Evolutionary conservation across 2,113 vertebrate species (phyloP).

Genomic region (Syrmaticus mikado): DNA sequence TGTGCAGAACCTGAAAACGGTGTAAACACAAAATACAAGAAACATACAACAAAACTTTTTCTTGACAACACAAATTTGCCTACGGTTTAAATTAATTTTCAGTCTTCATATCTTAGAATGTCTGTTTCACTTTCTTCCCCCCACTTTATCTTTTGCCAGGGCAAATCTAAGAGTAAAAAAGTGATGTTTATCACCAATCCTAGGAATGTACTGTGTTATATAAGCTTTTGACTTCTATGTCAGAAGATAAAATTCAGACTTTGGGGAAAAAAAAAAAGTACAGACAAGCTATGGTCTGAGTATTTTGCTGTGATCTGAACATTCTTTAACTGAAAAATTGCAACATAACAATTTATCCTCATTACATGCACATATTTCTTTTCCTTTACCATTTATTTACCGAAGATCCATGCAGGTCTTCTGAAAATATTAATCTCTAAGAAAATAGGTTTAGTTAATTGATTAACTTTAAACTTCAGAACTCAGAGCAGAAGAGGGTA

Average conservation of each 20-base stretch:
- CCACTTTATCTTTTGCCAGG: background rate
- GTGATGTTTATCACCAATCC: background rate
- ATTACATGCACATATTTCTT: background rate
- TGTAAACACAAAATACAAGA: accelerated
- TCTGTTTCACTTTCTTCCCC: background rate
- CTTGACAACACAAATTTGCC: background rate
- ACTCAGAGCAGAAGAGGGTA: background rate
- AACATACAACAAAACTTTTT: background rate
- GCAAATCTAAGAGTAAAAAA: background rate
- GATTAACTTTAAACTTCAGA: background rate
- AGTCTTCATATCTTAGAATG: background rate
- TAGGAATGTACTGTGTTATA: background rate
- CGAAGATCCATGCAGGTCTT: background rate
- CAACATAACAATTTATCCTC: background rate
- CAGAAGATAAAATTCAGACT: background rate
- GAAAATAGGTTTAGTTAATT: background rate
- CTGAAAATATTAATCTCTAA: background rate
- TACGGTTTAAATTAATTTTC: background rate
- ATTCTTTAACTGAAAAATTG: background rate
- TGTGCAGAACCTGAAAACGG: conserved; percentile 83
- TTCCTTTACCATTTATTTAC: background rate
- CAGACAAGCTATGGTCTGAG: background rate
- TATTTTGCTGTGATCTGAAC: background rate
- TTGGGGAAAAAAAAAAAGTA: background rate
- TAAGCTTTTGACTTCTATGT: background rate